These are phyloP conservation scores for Alces alces DNA, from an alignment of 2,113 vertebrate species.

Conservation along the genomic window DNA sequence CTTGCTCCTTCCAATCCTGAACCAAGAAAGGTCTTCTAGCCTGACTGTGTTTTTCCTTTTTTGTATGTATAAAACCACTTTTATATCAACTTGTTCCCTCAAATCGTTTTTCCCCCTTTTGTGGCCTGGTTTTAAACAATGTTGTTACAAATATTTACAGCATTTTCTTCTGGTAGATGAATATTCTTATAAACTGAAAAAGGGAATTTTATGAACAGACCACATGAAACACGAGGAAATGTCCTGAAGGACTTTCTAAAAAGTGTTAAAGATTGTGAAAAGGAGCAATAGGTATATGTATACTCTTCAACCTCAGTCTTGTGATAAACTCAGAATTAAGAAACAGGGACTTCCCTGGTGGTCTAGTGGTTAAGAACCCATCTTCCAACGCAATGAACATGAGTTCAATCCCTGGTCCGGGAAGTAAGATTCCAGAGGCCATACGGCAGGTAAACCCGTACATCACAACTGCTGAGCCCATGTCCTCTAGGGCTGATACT, in stretches of 20 bases:
- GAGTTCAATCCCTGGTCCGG: neutral
- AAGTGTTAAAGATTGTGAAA: neutral
- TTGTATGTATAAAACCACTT: constrained; percentile 82
- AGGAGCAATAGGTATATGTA: neutral
- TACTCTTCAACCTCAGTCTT: neutral
- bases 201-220: constrained; percentile 74
- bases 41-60: neutral
- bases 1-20: neutral
- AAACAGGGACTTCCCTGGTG: neutral
- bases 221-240: constrained; percentile 68
- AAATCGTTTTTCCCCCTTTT: constrained; percentile 72
- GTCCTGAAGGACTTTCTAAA: neutral
- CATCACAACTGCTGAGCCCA: neutral
- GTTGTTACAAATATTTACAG: constrained; percentile 85
- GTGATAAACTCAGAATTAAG: neutral
- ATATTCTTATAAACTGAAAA: constrained; percentile 79
- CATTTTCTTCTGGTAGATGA: constrained; percentile 80
- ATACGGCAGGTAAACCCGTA: no score
- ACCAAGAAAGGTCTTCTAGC: neutral
- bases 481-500: neutral
- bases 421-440: neutral
- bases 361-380: neutral
- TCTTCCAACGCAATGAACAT: neutral
- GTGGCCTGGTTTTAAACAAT: constrained; percentile 79
- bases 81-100: constrained; percentile 83